phyloP scores from a whole-genome alignment of 2,888 invertebrate species.

The Diplazon laetatorius region DNA sequence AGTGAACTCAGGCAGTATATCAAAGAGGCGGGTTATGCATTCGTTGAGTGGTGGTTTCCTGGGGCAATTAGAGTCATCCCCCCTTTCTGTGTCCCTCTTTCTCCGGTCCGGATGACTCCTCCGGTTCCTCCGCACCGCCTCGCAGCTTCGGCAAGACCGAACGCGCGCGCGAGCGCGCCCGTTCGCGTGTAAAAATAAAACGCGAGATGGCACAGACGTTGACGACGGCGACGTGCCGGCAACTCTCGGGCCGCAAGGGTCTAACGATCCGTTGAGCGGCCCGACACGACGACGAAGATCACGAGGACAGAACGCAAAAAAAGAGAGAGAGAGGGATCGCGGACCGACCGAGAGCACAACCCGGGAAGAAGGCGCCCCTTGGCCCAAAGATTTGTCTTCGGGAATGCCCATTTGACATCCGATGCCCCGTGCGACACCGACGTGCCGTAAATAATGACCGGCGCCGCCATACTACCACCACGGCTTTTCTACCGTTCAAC shows the following conservation, averaged over 20 bases:
- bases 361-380: conserved; percentile 38
- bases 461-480: conserved; percentile 58
- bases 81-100: too few species aligned
- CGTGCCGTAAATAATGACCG: conserved; percentile 67
- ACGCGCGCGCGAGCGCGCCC: conserved; percentile 29
- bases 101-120: neutral
- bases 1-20: conserved; percentile 51
- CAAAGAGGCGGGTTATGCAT: conserved; percentile 67
- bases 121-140: conserved; percentile 32
- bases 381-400: conserved; percentile 76
- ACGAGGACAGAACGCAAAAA: conserved; percentile 55
- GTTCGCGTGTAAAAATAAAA: conserved; percentile 70
- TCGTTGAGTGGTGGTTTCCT: conserved; percentile 69
- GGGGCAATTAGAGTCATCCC: conserved; percentile 65
- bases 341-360: conserved; percentile 29
- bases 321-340: conserved; percentile 31
- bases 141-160: conserved; percentile 14
- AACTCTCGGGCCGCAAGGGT: conserved; percentile 59
- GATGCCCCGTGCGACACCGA: conserved; percentile 73
- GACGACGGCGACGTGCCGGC: conserved; percentile 49
- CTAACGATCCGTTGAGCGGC: conserved; percentile 77
- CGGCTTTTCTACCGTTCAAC: conserved; percentile 22
- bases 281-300: conserved; percentile 68
- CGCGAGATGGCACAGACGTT: conserved; percentile 49
- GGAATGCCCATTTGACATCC: conserved; percentile 76